Percentiles rank a stretch among this genome's conserved stretches.
Conservation (phyloP, 2,797 vertebrate species). For the Channallabes apus region DNA sequence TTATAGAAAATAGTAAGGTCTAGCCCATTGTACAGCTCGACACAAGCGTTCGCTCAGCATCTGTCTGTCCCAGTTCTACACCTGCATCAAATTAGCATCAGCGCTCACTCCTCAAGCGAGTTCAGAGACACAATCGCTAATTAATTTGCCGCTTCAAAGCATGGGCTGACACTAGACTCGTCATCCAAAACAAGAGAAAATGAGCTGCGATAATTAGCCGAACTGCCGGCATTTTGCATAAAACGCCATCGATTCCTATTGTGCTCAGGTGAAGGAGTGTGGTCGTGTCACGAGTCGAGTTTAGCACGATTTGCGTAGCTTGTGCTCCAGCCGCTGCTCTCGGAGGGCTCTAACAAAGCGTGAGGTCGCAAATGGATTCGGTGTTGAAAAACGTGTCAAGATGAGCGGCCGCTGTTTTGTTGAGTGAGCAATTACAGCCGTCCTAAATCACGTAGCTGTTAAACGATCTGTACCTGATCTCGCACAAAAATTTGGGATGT, state of each 20-base stretch:
- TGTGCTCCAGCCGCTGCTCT: conserved; percentile 33
- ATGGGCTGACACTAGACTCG: conserved; percentile 74
- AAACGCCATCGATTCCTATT: conserved; percentile 46
- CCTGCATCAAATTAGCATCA: conserved; percentile 59
- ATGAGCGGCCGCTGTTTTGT: conserved; percentile 33
- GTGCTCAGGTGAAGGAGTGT: conserved; percentile 4
- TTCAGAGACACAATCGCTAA: conserved; percentile 76
- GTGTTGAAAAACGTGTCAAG: conserved; percentile 39
- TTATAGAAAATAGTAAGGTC: background rate
- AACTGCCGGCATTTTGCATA: conserved; percentile 69
- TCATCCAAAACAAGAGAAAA: conserved; percentile 77
- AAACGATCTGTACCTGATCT: background rate
- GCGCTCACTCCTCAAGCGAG: conserved; percentile 76
- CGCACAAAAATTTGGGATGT: background rate
- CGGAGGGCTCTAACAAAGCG: conserved; percentile 3
- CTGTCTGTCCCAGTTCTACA: conserved; percentile 28
- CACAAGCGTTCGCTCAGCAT: background rate
- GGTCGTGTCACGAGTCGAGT: conserved; percentile 32
- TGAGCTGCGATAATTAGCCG: conserved; percentile 76
- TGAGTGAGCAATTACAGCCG: conserved; percentile 42
- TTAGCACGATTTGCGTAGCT: conserved; percentile 35
- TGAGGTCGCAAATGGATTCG: conserved; percentile 37
- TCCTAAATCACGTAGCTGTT: background rate
- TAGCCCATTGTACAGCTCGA: background rate
- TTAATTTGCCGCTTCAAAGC: conserved; percentile 80